Conservation (phyloP, 1,140 invertebrate species). For the Magallana gigas region DNA sequence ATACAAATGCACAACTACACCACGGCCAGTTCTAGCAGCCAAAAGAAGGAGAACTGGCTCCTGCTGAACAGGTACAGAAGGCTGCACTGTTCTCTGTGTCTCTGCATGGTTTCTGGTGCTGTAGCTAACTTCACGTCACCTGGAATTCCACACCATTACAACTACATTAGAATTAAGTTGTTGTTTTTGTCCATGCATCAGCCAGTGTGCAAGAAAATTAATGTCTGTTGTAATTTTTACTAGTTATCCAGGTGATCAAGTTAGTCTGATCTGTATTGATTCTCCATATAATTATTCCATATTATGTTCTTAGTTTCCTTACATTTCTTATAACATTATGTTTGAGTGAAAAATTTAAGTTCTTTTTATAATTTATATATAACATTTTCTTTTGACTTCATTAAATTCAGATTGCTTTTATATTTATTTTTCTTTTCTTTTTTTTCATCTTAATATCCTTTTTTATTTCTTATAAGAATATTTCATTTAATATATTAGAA, state of each 20-base stretch:
- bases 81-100: background rate
- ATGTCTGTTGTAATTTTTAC: background rate
- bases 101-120: slow-evolving; percentile 1
- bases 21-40: slow-evolving; percentile 67
- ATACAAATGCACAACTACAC: slow-evolving; percentile 78
- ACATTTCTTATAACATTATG: too few species aligned
- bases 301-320: too few species aligned
- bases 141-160: background rate
- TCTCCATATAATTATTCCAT: too few species aligned
- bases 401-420: too few species aligned
- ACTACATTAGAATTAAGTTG: background rate
- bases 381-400: too few species aligned
- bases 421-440: too few species aligned
- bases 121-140: slow-evolving; percentile 14
- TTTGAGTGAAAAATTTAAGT: too few species aligned
- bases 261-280: background rate
- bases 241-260: background rate
- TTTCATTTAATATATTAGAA: too few species aligned
- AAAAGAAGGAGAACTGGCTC: slow-evolving; percentile 78
- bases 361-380: too few species aligned
- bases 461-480: too few species aligned
- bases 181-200: background rate
- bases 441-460: too few species aligned
- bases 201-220: background rate
- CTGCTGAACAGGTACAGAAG: slow-evolving; percentile 75